phyloP scores from a whole-genome alignment of 2,888 invertebrate genomes.

The Chymomyza caudatula region DNA sequence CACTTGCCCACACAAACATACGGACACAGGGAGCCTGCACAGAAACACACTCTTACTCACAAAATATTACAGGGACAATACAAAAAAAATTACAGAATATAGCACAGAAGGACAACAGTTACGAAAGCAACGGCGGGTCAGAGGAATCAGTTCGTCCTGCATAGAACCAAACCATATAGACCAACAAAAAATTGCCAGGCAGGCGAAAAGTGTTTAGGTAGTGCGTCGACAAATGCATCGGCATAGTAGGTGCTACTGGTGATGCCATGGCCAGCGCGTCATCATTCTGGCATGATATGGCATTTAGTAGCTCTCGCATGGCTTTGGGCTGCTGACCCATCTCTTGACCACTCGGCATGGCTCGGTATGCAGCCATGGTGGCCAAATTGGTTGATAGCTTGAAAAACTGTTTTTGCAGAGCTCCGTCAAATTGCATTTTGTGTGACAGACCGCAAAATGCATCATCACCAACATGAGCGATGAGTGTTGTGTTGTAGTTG shows the following conservation, averaged over 20 bases:
- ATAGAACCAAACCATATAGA: background rate
- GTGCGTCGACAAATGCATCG: conserved; percentile 53
- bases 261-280: conserved; percentile 12
- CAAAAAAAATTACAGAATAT: conserved; percentile 39
- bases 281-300: conserved; percentile 58
- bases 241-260: conserved; percentile 13
- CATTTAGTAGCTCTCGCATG: conserved; percentile 59
- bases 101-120: conserved; percentile 6
- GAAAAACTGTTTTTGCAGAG: conserved; percentile 72
- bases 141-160: background rate
- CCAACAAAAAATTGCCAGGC: conserved; percentile 17
- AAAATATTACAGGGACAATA: conserved; percentile 18
- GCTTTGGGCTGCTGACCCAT: conserved; percentile 23
- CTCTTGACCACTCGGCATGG: conserved; percentile 20
- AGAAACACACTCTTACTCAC: conserved; percentile 26
- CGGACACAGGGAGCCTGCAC: conserved; percentile 31
- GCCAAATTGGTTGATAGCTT: conserved; percentile 76
- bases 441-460: conserved; percentile 78
- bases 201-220: conserved; percentile 50
- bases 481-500: conserved; percentile 57
- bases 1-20: conserved; percentile 48
- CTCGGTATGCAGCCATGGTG: conserved; percentile 46
- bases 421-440: conserved; percentile 77
- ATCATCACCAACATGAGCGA: conserved; percentile 77
- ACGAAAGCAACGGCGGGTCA: background rate